Evolutionary conservation across 2,888 invertebrate genomes (phyloP).

Genomic region (Drosophila birchii): DNA sequence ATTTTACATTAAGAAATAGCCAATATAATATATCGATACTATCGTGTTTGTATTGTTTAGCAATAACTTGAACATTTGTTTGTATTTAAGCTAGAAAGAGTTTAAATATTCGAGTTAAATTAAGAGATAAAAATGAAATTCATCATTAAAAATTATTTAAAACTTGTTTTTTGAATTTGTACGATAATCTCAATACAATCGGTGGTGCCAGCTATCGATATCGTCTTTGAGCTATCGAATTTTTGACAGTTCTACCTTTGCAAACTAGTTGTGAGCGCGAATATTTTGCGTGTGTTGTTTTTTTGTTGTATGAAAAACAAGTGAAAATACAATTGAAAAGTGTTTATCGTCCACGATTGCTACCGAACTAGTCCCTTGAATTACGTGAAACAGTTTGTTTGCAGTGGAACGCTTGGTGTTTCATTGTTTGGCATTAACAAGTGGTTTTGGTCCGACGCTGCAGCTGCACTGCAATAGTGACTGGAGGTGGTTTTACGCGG

Average conservation of each 20-base stretch:
- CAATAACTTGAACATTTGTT: no score
- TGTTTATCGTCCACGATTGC: background rate
- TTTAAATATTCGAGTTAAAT: background rate
- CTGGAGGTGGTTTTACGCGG: conserved; percentile 5
- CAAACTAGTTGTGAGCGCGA: conserved; percentile 34
- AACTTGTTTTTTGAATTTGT: background rate
- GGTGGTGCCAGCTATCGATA: background rate
- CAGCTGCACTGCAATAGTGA: conserved; percentile 33
- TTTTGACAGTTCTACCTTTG: conserved; percentile 1
- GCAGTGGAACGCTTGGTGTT: conserved; percentile 60
- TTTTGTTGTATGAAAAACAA: conserved; percentile 27
- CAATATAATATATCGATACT: no score
- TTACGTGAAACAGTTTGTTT: background rate
- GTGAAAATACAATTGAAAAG: conserved; percentile 1
- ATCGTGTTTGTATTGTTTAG: background rate
- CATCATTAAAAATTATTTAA: background rate
- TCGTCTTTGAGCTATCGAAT: background rate
- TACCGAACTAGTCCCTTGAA: background rate
- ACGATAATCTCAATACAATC: background rate
- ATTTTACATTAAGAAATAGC: no score
- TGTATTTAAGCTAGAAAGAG: no score
- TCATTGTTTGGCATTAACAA: conserved; percentile 64
- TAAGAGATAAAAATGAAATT: background rate
- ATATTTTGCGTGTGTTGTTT: conserved; percentile 38
- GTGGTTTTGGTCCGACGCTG: conserved; percentile 65